Evolutionary conservation across 1,140 invertebrate genomes (phyloP), one percentile per base, ranked within the genome.

Genomic region (Globodera ellingtonae): DNA sequence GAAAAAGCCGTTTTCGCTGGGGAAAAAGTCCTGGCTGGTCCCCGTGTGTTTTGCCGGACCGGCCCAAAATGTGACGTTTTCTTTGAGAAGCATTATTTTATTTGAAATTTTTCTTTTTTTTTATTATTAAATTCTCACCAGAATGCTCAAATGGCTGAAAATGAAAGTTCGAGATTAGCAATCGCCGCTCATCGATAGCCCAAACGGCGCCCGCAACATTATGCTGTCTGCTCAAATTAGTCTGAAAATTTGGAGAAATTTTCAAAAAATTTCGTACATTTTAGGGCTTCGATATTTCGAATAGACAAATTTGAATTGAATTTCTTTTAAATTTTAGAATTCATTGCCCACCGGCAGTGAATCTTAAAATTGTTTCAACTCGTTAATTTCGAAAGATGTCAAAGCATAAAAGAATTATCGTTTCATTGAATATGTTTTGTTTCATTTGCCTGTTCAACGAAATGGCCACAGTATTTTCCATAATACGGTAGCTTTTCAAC

Each of bases 11-110:
- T 88, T 88, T 35, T 79, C 79, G 13, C 79, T 84, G 24, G 87
- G 87, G 69, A 87, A 79, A 21, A 85, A 66, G 77, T 88, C 88
- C 24, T 75, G 66, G 48, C 70, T 65, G 56, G 85, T 82, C 21
- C 81, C 81, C 9, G 86, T 86, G 21, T 70, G 59, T n/a, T 72
- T 79, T 24, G 87, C 79, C 13, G 87, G 87, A 24, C 87, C 87
- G 69, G 81, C 76, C 87, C 87, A 88, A 77, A 88, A 88, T 5
- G 87, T 88, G 13, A 89, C 82, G 71, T 88, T 88, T 74, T 89
- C 87, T 88, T 75, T 75, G 84, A 52, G 56, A 79, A 3, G 15
- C 78, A 47, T 35, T 2, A 35, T 79, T 44, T 79, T 66, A 44
- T 56, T 59, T 79, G n/a, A 75, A 35, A 2, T 44, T 52, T 81